Evolutionary conservation across 35 echinoderm and acorn worm species (phyloP).

Genomic region (Anneissia japonica): DNA sequence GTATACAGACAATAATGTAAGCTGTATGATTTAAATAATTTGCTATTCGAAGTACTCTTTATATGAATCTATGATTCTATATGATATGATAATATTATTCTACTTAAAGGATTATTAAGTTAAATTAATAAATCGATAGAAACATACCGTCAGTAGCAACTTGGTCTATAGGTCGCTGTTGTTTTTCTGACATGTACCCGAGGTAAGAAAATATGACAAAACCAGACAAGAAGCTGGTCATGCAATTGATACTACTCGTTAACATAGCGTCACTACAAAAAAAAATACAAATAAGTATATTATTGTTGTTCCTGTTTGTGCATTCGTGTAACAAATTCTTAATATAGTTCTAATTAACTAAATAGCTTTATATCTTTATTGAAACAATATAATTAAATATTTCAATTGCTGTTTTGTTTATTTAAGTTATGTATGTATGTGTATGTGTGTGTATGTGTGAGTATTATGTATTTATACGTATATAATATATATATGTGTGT

Average conservation of each 20-base stretch:
- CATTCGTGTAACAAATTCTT: no score
- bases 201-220: constrained; percentile 87
- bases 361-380: no score
- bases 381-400: no score
- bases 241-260: constrained; percentile 71
- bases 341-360: no score
- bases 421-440: no score
- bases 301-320: no score
- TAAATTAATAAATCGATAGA: background rate
- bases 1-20: background rate
- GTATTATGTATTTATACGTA: no score
- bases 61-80: background rate
- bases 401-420: no score
- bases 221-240: constrained; percentile 97
- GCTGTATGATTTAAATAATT: background rate
- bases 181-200: constrained; percentile 72
- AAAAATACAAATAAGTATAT: background rate
- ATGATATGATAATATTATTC: background rate
- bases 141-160: constrained; percentile 87
- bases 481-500: no score
- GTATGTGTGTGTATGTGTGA: no score
- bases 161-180: constrained; percentile 51
- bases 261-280: constrained; percentile 68
- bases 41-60: background rate
- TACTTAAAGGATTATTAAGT: background rate